Evolutionary conservation across 2,797 vertebrate species (phyloP), one percentile per base, ranked within the genome.

Genomic region (Spea hammondii): DNA sequence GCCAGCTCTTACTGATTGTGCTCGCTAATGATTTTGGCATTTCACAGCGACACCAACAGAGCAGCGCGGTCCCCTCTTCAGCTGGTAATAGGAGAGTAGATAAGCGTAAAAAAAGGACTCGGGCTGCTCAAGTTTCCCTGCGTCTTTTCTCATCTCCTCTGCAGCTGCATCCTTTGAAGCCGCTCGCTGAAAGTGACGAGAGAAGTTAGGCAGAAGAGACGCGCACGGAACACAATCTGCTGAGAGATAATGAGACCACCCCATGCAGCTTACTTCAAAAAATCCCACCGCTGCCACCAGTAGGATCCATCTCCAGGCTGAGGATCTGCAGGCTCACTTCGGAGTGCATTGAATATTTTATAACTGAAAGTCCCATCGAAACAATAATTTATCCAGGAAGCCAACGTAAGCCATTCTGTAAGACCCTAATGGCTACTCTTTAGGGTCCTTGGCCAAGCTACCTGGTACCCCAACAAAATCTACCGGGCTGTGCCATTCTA

Each of bases 201-300:
- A 44, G 50, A 83, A 79, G 12, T 17, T 80, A 73, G 69, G 62
- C 59, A 85, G 76, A 84, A 87, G 83, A 83, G 76, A 83, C 67
- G 80, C 72, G 69, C 75, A 84, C 84, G 82, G 73, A 76, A 64
- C 51, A 75, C 49, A 85, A 65, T 53, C 51, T 53, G 10, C n/a
- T 86, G 62, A 73, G 59, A 83, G 83, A 84, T 82, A 83, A 85
- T 71, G 54, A 86, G 8, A 4, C 14, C 73, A 62, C 80, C 59
- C 64, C 0, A 0, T 62, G 78, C 48, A 45, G 55, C 55, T 77
- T 78, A 76, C 47, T 54, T 77, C 44, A 80, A 54, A 51, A 11
- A 17, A 51, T 1, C 9, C 59, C 5, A 47, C 6, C 0, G 0
- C 60, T 76, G 6, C 17, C 74, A 50, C 77, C 70, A 79, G 46